phyloP scores from a whole-genome alignment of 2,888 invertebrate species.

The Euspilapteryx auroguttella region DNA sequence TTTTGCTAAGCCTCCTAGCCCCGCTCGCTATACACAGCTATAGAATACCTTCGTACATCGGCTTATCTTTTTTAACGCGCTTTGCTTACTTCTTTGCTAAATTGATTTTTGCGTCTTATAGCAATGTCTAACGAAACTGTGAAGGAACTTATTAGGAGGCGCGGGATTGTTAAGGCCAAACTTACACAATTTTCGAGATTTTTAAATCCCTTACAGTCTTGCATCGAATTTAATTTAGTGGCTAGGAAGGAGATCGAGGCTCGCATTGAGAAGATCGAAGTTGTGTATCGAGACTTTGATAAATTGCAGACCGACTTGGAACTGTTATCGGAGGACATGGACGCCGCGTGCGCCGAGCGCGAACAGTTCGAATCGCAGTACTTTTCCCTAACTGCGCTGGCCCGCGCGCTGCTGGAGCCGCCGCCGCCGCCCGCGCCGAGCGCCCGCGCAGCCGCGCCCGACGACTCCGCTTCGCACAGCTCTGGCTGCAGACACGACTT shows the following conservation, averaged over 20 bases:
- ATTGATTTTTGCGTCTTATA: neutral
- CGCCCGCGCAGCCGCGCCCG: too few relatives aligned
- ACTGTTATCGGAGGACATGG: constrained; percentile 5
- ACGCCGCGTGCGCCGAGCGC: constrained; percentile 6
- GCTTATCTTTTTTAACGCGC: neutral
- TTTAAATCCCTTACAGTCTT: neutral
- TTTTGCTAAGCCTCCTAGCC: too few relatives aligned
- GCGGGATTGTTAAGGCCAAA: neutral
- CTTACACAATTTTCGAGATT: neutral
- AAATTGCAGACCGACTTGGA: constrained; percentile 8
- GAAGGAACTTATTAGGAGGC: neutral
- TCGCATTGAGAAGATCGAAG: constrained; percentile 3
- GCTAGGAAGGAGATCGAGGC: constrained; percentile 3
- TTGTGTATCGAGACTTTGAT: constrained; percentile 6
- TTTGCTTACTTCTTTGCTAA: neutral
- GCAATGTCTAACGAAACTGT: neutral
- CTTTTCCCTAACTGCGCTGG: constrained; percentile 5
- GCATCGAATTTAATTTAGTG: neutral
- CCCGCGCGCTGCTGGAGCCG: constrained; percentile 1
- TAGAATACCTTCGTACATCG: neutral
- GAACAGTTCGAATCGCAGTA: constrained; percentile 6
- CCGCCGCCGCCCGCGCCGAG: neutral
- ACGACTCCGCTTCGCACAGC: neutral
- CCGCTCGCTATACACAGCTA: neutral
- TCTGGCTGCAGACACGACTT: neutral